Evolutionary conservation across 2,113 vertebrate species (phyloP), one percentile per base, ranked within the genome.

Genomic region (Paramormyrops kingsleyae): DNA sequence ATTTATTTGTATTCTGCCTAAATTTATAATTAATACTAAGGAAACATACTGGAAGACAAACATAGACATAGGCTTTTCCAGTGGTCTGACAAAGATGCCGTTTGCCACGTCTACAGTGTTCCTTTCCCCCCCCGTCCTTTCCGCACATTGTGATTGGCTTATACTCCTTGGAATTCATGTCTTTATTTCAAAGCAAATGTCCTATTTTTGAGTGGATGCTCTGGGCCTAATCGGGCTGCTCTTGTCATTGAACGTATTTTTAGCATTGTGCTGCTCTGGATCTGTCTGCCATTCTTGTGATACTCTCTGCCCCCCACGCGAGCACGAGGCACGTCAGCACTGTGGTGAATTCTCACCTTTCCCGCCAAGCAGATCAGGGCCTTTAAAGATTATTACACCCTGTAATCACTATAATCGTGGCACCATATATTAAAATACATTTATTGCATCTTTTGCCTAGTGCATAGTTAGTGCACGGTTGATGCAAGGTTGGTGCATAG

Each of bases 141-240:
- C 83, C 44, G 21, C 44, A 47, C 83, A 84, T 84, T 84, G 83
- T 84, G 24, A 47, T 47, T 84, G 83, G 83, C 46, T 49, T 84
- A 84, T 84, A 46, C 44, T n/a, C 83, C 44, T 84, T 42, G 39
- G 83, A 47, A 44, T 84, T 84, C 83, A 46, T 47, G 83, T 84
- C 92, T 93, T 93, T 91, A 91, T 94, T 89, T 93, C 92, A 93
- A 93, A 93, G 91, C 62, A 86, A 49, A 89, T 59, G 83, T 84
- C 84, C 85, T 88, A 85, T 89, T 91, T 91, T 86, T 90, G 87
- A 90, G 91, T 93, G 91, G 90, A 91, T 88, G 89, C 91, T 70
- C 87, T 89, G 92, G 77, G 62, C 83, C 56, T 87, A 87, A 89
- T 88, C 56, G 88, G 90, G 87, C 90, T 91, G 90, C 83, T 89